These are phyloP conservation scores for Noctua comes DNA, from an alignment of 2,888 invertebrate species.

Conservation along the genomic window DNA sequence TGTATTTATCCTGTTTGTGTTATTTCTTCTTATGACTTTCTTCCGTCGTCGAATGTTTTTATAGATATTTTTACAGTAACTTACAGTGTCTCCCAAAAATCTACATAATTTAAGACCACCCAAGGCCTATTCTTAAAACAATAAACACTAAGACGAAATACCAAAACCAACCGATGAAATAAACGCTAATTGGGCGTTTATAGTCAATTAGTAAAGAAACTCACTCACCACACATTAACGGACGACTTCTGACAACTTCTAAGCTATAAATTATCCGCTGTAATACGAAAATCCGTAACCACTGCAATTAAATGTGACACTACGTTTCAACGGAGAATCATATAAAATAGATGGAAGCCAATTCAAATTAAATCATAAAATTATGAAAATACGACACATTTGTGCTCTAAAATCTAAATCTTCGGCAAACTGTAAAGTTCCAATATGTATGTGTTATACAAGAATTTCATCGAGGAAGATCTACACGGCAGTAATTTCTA, in stretches of 20 bases:
- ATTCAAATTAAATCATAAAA: slow-evolving; percentile 45
- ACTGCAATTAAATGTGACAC: slow-evolving; percentile 51
- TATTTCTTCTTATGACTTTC: not conserved
- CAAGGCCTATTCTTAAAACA: not conserved
- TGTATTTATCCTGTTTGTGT: slow-evolving; percentile 14
- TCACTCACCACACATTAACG: slow-evolving; percentile 33
- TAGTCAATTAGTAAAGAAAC: slow-evolving; percentile 36
- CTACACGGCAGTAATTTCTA: slow-evolving; percentile 26
- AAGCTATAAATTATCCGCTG: slow-evolving; percentile 50
- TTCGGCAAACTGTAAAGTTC: slow-evolving; percentile 2
- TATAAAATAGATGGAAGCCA: slow-evolving; percentile 46
- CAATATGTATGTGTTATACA: slow-evolving; percentile 2
- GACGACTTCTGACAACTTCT: slow-evolving; percentile 21
- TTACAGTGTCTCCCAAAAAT: not conserved
- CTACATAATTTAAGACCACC: not conserved
- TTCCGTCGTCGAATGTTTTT: not conserved
- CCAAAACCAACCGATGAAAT: slow-evolving; percentile 18
- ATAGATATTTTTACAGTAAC: not conserved
- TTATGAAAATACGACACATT: slow-evolving; percentile 55
- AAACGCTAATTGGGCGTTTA: slow-evolving; percentile 28
- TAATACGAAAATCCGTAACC: slow-evolving; percentile 48
- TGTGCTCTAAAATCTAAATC: slow-evolving; percentile 34
- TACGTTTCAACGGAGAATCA: slow-evolving; percentile 45
- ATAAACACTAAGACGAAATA: not conserved
- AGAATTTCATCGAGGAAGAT: slow-evolving; percentile 1